These are phyloP conservation scores for Octomys mimax DNA, from an alignment of 2,797 vertebrate genomes.

Conservation along the genomic window DNA sequence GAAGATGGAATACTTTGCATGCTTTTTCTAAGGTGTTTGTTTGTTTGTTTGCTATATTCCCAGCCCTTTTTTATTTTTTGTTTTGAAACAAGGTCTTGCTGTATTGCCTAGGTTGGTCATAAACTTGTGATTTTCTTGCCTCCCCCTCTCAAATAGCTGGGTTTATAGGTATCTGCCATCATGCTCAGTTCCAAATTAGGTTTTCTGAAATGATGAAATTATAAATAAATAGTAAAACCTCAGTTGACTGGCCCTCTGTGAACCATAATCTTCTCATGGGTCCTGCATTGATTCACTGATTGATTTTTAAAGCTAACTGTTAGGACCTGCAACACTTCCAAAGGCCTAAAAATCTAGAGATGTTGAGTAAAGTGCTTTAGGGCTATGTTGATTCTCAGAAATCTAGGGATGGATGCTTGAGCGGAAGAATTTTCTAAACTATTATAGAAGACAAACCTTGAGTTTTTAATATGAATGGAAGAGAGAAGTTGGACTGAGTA, in stretches of 20 bases:
- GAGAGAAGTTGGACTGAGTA: not conserved
- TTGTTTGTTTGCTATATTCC: not conserved
- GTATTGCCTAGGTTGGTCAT: not conserved
- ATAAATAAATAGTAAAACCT: slow-evolving; percentile 27
- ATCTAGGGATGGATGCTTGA: not conserved
- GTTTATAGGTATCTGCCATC: not conserved
- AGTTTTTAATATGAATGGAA: not conserved
- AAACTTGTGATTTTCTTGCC: not conserved
- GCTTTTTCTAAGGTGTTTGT: slow-evolving; percentile 27
- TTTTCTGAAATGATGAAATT: slow-evolving; percentile 58
- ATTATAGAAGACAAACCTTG: not conserved
- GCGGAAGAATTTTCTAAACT: slow-evolving; percentile 13
- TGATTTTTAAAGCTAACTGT: slow-evolving; percentile 17
- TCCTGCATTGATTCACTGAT: not conserved
- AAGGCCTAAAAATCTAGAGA: not conserved
- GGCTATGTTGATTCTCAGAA: slow-evolving; percentile 30
- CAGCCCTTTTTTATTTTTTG: not conserved
- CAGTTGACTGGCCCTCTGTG: slow-evolving; percentile 35
- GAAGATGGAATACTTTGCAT: slow-evolving; percentile 34
- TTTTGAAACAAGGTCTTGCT: not conserved
- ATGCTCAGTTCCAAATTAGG: not conserved
- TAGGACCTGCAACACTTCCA: not conserved
- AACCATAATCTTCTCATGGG: slow-evolving; percentile 32
- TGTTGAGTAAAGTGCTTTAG: slow-evolving; percentile 43
- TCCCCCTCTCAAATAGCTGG: not conserved